Evolutionary conservation across 2,113 vertebrate genomes (phyloP), one percentile per base, ranked within the genome.

Genomic region (Trinectes maculatus): DNA sequence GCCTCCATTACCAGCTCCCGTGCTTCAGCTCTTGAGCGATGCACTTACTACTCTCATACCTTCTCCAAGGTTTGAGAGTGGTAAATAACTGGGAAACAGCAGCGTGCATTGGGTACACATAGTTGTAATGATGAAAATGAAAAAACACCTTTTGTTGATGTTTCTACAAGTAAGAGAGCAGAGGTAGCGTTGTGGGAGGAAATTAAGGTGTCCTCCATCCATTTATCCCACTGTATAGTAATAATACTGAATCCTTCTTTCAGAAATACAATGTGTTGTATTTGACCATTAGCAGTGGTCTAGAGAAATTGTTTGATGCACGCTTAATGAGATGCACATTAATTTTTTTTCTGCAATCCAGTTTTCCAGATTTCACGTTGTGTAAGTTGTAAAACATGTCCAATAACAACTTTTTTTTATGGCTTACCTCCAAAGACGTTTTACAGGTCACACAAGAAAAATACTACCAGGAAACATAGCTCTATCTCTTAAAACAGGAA

Each of bases 1-100:
- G 42, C 49, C 26, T 67, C 33, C 8, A 24, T 59, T 55, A 53
- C 47, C 63, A 64, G 47, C 53, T 58, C 42, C 33, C 53, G 10
- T 48, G 40, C 53, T 28, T 1, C 1, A 43, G 42, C 48, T 48
- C 34, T 8, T 53, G 72, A 62, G 55, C 29, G 61, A 75, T 67
- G 26, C 31, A 1, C 47, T 72, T 37, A 54, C n/a, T n/a, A n/a
- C n/a, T n/a, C n/a, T n/a, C n/a, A n/a, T n/a, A n/a, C n/a, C 11
- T 15, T 15, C 36, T 74, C 47, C 40, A 54, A 69, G 74, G 42
- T 65, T 43, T 48, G 55, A 57, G 60, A 56, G 71, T 40, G 44
- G 47, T 42, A 55, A 60, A 60, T 22, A 29, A n/a, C 21, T 33
- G 26, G 18, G 42, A 53, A 62, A 47, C 25, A 37, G 56, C 65